Conservation (phyloP, 2,113 vertebrate genomes). For the Onychostoma macrolepis region DNA sequence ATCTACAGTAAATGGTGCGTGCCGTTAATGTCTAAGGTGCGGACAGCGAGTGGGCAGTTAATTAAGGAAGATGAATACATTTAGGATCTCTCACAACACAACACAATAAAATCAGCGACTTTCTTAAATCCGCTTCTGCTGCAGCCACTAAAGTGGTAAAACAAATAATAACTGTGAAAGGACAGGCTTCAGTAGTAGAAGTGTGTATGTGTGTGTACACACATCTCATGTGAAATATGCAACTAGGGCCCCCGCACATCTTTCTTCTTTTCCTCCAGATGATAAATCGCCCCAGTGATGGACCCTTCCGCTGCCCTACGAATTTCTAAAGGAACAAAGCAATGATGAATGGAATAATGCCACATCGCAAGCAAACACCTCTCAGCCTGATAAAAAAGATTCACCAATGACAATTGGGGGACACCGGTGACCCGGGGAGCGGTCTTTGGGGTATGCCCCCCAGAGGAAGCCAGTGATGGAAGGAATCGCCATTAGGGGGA, state of each 20-base stretch:
- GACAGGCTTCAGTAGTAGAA: background rate
- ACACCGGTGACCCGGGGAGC: conserved; percentile 83
- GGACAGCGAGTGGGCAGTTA: conserved; percentile 55
- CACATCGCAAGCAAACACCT: conserved; percentile 79
- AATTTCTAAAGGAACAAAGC: conserved; percentile 85
- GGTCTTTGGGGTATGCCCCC: conserved; percentile 84
- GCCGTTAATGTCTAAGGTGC: conserved; percentile 41
- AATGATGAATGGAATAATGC: conserved; percentile 84
- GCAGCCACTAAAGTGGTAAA: conserved; percentile 3
- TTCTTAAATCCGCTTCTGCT: conserved; percentile 14
- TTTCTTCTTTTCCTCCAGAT: conserved; percentile 65
- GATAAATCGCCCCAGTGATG: conserved; percentile 78
- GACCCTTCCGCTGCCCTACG: conserved; percentile 77
- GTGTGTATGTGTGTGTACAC: background rate
- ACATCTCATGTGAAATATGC: conserved; percentile 52
- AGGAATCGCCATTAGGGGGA: conserved; percentile 88
- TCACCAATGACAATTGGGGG: conserved; percentile 86
- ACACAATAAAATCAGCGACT: background rate
- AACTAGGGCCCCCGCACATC: conserved; percentile 38
- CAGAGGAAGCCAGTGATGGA: conserved; percentile 80
- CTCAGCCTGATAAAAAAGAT: conserved; percentile 84
- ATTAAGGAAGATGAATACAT: conserved; percentile 71
- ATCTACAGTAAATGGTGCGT: conserved; percentile 47
- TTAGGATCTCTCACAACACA: conserved; percentile 34
- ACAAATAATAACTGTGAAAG: conserved; percentile 29